phyloP scores from a whole-genome alignment of 2,113 vertebrate genomes.

The Arizona elegans region DNA sequence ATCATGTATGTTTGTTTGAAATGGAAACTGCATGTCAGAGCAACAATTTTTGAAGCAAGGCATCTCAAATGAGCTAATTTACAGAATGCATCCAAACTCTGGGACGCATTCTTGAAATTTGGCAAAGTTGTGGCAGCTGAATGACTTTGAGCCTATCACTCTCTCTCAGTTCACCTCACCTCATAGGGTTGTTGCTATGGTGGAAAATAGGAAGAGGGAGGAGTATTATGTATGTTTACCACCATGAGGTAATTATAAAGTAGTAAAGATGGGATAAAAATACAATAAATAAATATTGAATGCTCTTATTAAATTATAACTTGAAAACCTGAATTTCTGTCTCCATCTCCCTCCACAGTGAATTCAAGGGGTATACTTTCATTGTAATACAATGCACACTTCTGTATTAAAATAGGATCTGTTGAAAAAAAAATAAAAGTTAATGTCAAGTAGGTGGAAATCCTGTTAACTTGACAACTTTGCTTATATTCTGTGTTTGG shows the following conservation, averaged over 20 bases:
- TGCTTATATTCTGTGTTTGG: constrained; percentile 15
- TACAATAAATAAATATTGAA: background rate
- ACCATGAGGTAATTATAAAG: background rate
- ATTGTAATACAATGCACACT: background rate
- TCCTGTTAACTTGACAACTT: background rate
- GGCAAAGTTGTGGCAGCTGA: background rate
- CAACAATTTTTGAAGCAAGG: background rate
- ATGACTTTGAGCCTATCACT: background rate
- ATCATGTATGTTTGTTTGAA: background rate
- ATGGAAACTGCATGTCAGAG: background rate
- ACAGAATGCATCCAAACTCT: background rate
- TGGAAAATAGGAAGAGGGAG: background rate
- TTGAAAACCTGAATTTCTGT: background rate
- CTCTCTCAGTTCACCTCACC: background rate
- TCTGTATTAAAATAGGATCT: background rate
- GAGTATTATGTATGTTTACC: background rate
- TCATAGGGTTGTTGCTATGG: background rate
- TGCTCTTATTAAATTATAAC: background rate
- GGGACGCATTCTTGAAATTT: background rate
- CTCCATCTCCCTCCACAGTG: background rate
- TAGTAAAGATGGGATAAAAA: background rate
- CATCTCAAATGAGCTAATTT: background rate
- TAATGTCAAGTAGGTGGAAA: background rate
- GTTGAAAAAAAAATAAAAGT: background rate
- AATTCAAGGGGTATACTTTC: background rate